phyloP scores from a whole-genome alignment of 2,888 invertebrate species.

The Ochropacha duplaris region DNA sequence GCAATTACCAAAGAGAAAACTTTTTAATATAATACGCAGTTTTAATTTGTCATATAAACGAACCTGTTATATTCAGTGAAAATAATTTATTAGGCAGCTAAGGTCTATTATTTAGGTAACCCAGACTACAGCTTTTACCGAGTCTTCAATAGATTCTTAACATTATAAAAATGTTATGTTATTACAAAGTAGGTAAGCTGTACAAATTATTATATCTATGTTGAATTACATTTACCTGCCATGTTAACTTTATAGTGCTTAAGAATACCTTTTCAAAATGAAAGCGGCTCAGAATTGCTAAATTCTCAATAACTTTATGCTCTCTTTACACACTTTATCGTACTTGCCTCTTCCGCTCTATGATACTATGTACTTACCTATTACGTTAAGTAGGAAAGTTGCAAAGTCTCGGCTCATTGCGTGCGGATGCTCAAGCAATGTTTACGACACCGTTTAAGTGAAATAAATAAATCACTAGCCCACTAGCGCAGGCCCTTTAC shows the following conservation, averaged over 20 bases:
- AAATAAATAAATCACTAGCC: slow-evolving; percentile 72
- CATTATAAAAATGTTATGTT: no score
- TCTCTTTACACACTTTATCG: not conserved
- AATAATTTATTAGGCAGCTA: not conserved
- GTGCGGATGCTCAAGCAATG: slow-evolving; percentile 27
- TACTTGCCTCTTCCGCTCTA: not conserved
- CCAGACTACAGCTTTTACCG: no score
- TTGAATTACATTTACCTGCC: no score
- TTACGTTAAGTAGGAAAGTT: not conserved
- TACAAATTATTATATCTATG: not conserved
- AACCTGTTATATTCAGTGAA: not conserved
- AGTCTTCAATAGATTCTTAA: no score
- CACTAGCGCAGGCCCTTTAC: slow-evolving; percentile 42
- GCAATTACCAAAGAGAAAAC: slow-evolving; percentile 5
- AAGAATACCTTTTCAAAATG: no score
- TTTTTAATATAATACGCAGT: slow-evolving; percentile 3
- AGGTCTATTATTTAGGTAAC: no score
- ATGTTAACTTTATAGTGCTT: no score
- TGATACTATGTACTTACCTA: not conserved
- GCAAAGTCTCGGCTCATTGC: not conserved
- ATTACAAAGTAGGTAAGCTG: not conserved
- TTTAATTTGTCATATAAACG: slow-evolving; percentile 1
- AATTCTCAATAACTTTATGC: no score
- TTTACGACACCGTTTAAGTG: slow-evolving; percentile 70
- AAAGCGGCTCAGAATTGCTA: no score